These are phyloP conservation scores for Alfaro cultratus DNA, from an alignment of 2,797 vertebrate genomes.

Conservation along the genomic window DNA sequence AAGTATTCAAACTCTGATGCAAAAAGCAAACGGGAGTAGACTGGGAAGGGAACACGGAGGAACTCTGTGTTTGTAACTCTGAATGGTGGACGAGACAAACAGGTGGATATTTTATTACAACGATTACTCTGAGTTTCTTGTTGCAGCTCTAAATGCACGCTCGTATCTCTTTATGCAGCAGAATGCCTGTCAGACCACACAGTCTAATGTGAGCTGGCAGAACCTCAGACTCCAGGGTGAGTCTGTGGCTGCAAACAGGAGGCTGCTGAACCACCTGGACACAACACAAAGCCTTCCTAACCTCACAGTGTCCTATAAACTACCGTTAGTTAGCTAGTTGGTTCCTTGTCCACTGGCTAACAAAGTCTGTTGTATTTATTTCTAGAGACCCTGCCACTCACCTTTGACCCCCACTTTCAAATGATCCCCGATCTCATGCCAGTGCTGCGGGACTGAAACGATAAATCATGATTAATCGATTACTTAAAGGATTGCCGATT, in stretches of 20 bases:
- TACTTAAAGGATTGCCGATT: too few species aligned
- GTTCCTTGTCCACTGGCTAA: not conserved
- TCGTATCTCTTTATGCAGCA: conserved; percentile 24
- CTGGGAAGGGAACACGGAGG: too few species aligned
- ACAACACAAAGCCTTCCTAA: not conserved
- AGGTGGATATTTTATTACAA: not conserved
- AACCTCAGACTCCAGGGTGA: conserved; percentile 12
- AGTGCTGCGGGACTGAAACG: not conserved
- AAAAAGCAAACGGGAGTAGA: not conserved
- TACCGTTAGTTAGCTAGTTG: not conserved
- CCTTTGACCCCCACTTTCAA: not conserved
- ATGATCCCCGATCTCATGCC: not conserved
- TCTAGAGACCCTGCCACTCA: not conserved
- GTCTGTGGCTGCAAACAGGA: conserved; percentile 1
- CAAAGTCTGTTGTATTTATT: not conserved
- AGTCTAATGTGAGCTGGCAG: conserved; percentile 29
- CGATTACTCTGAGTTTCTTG: not conserved
- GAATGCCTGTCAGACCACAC: conserved; percentile 7
- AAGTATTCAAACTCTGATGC: not conserved
- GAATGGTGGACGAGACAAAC: not conserved
- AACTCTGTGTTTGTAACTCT: not conserved
- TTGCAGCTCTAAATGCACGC: not conserved
- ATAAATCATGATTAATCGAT: too few species aligned
- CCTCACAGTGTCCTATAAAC: not conserved
- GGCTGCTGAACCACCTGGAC: not conserved